Evolutionary conservation across 2,888 invertebrate genomes (phyloP).

Genomic region (Laothoe populi): DNA sequence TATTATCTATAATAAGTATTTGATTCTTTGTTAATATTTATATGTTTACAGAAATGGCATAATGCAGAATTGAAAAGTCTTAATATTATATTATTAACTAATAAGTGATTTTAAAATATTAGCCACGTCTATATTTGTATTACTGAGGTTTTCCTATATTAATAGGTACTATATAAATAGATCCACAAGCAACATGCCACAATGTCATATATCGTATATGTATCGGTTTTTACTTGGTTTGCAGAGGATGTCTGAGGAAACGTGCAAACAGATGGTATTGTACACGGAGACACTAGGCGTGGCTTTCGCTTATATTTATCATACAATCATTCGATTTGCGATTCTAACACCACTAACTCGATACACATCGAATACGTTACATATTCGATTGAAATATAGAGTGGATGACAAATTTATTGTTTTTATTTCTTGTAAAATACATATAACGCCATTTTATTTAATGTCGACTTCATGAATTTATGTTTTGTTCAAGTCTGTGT

Average conservation of each 20-base stretch:
- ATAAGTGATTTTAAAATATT: not conserved
- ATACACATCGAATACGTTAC: constrained; percentile 61
- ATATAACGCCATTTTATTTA: constrained; percentile 54
- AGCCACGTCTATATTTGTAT: constrained; percentile 10
- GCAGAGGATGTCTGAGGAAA: constrained; percentile 93
- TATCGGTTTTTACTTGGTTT: constrained; percentile 86
- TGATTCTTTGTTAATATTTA: constrained; percentile 12
- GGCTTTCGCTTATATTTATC: constrained; percentile 82
- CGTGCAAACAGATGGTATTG: constrained; percentile 92
- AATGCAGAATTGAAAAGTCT: constrained; percentile 1
- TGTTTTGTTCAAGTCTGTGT: constrained; percentile 79
- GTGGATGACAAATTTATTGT: constrained; percentile 44
- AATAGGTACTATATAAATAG: not conserved
- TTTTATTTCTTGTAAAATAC: constrained; percentile 53
- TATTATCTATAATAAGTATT: not conserved
- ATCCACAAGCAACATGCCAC: constrained; percentile 46
- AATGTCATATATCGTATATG: constrained; percentile 35
- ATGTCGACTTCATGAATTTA: constrained; percentile 62
- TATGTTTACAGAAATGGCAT: constrained; percentile 23
- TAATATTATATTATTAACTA: not conserved
- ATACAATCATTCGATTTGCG: constrained; percentile 77
- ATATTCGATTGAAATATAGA: constrained; percentile 53
- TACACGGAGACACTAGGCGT: constrained; percentile 80
- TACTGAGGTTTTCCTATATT: constrained; percentile 28
- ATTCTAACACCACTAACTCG: constrained; percentile 81